These are phyloP conservation scores for Anarhynchus alexandrinus DNA, from an alignment of 2,113 vertebrate species.

Conservation along the genomic window DNA sequence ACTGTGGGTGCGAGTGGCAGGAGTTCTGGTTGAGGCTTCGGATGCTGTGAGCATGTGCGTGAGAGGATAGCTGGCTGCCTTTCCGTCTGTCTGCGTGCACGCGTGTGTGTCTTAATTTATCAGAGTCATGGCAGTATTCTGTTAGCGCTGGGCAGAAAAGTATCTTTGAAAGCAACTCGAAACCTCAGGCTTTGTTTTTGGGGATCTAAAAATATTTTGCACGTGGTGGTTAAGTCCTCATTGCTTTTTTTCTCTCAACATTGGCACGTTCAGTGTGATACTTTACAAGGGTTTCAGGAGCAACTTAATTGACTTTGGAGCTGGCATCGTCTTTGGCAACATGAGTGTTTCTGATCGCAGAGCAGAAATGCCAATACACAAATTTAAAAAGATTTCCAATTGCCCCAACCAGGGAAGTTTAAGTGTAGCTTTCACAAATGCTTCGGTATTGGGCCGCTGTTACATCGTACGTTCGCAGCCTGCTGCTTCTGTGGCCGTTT, in stretches of 20 bases:
- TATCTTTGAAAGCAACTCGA: slow-evolving; percentile 25
- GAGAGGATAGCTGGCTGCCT: slow-evolving; percentile 7
- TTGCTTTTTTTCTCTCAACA: neutral
- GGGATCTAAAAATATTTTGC: slow-evolving; percentile 40
- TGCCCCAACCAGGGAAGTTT: neutral
- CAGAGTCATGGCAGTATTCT: slow-evolving; percentile 38
- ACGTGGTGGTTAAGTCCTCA: slow-evolving; percentile 7
- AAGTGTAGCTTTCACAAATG: neutral
- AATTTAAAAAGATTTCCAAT: neutral
- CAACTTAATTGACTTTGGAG: neutral
- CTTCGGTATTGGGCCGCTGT: neutral
- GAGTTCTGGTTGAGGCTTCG: neutral
- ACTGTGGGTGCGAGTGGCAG: neutral
- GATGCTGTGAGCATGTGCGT: neutral
- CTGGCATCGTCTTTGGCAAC: neutral
- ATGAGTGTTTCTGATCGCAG: neutral
- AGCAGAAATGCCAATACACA: neutral
- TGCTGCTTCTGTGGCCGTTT: neutral
- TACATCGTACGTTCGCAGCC: neutral
- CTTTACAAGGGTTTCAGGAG: slow-evolving; percentile 43
- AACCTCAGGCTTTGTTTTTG: slow-evolving; percentile 53
- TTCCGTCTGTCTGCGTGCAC: neutral
- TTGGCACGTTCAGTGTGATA: neutral
- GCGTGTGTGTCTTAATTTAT: slow-evolving; percentile 3
- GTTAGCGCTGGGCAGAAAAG: slow-evolving; percentile 24